Evolutionary conservation across 2,797 vertebrate genomes (phyloP).

Genomic region (Brachyalestes nurse): DNA sequence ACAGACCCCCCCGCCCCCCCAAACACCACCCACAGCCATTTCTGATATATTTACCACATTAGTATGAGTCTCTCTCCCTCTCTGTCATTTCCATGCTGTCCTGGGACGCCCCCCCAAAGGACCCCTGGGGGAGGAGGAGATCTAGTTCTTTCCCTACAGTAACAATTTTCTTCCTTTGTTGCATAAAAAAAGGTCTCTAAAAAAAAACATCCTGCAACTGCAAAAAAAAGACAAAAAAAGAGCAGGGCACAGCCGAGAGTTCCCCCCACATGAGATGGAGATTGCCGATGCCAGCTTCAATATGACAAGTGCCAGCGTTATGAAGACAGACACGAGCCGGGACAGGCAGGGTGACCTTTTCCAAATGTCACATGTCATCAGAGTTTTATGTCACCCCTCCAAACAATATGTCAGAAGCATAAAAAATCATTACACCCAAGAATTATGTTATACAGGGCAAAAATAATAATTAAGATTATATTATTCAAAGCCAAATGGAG

Average conservation of each 20-base stretch:
- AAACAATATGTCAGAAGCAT: constrained; percentile 98
- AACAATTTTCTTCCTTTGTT: constrained; percentile 61
- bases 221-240: constrained; percentile 14
- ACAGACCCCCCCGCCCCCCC: constrained; percentile 25
- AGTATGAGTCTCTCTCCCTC: constrained; percentile 76
- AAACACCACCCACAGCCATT: constrained; percentile 60
- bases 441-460: constrained; percentile 84
- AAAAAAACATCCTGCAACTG: constrained; percentile 13
- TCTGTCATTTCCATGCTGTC: constrained; percentile 66
- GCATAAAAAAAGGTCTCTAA: constrained; percentile 18
- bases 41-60: constrained; percentile 82
- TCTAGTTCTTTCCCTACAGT: constrained; percentile 63
- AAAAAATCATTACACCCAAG: constrained; percentile 97
- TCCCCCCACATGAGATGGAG: constrained; percentile 69
- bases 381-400: constrained; percentile 98
- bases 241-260: constrained; percentile 36
- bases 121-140: constrained; percentile 69
- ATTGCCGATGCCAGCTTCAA: constrained; percentile 84
- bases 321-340: constrained; percentile 84
- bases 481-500: constrained; percentile 83
- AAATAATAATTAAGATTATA: constrained; percentile 91
- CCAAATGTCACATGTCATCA: constrained; percentile 99
- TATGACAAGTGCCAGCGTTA: constrained; percentile 85
- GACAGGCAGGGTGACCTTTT: constrained; percentile 97
- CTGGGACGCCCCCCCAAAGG: constrained; percentile 49